These are phyloP conservation scores for Mohoua ochrocephala DNA, from an alignment of 2,113 vertebrate species.

Conservation along the genomic window DNA sequence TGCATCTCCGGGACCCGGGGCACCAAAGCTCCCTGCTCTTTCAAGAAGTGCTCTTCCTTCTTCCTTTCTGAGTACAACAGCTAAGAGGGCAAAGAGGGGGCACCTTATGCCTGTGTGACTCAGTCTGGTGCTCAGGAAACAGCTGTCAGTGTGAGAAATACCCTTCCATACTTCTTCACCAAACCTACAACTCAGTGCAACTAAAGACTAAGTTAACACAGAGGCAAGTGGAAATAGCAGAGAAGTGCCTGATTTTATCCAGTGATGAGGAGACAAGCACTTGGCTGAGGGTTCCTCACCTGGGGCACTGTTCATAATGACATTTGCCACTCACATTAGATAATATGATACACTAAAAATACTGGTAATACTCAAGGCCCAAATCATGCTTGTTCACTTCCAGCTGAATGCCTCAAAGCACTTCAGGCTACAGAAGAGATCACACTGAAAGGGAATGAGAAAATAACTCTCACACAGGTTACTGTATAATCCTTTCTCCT, in stretches of 20 bases:
- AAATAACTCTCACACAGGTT: neutral
- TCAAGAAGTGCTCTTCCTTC: neutral
- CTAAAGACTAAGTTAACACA: neutral
- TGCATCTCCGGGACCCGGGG: neutral
- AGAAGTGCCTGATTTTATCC: neutral
- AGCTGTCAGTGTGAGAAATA: neutral
- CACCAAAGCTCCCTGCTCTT: neutral
- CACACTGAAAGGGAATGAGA: neutral
- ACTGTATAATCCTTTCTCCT: neutral
- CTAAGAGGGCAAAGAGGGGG: neutral
- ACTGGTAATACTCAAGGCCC: neutral
- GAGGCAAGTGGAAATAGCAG: neutral
- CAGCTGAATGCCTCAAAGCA: neutral
- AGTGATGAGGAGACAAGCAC: neutral
- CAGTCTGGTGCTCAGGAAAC: neutral
- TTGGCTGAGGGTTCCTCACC: neutral
- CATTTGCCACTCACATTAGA: neutral
- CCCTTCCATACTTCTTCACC: neutral
- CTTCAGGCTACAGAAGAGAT: neutral
- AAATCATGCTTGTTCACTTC: neutral
- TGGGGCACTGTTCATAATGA: neutral
- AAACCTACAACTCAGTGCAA: neutral
- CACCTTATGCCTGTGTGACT: neutral
- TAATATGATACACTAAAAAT: neutral
- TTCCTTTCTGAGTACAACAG: neutral